Evolutionary conservation across 2,797 vertebrate genomes (phyloP).

Genomic region (Arrhamphus sclerolepis): DNA sequence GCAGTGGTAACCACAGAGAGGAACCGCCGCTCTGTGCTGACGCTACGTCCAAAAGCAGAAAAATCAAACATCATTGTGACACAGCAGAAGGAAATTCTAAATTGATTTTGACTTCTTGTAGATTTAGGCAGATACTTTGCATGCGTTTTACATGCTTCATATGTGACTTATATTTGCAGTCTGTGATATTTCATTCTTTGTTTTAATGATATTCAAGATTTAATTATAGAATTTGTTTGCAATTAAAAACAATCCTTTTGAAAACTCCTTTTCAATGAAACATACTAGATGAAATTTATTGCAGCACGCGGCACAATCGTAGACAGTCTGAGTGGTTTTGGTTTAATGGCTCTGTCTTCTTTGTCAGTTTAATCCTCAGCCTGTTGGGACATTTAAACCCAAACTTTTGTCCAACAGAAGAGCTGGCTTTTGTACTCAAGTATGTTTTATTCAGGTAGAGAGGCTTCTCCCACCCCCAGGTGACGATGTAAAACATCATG

Average conservation of each 20-base stretch:
- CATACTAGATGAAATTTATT: conserved; percentile 6
- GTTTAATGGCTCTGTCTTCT: conserved; percentile 5
- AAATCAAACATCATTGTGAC: not conserved
- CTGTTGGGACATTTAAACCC: not conserved
- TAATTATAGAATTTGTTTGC: not conserved
- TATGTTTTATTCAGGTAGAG: no score
- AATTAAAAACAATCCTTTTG: not conserved
- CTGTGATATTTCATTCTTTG: no score
- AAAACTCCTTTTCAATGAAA: not conserved
- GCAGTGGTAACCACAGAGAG: conserved; percentile 38
- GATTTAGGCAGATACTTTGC: not conserved
- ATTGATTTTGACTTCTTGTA: not conserved
- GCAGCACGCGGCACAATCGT: not conserved
- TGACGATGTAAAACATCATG: no score
- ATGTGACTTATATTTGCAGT: not conserved
- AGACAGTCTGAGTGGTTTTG: not conserved
- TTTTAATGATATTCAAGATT: not conserved
- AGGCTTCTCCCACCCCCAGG: no score
- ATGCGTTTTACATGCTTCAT: no score
- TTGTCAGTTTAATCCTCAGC: conserved; percentile 4
- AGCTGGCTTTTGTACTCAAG: not conserved
- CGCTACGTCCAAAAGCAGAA: not conserved
- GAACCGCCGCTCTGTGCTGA: conserved; percentile 31
- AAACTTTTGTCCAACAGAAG: not conserved
- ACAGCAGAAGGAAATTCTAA: no score